Percentiles rank a stretch among this genome's conserved stretches.
phyloP scores from a whole-genome alignment of 2,888 invertebrate genomes.

The Papilio gigon region DNA sequence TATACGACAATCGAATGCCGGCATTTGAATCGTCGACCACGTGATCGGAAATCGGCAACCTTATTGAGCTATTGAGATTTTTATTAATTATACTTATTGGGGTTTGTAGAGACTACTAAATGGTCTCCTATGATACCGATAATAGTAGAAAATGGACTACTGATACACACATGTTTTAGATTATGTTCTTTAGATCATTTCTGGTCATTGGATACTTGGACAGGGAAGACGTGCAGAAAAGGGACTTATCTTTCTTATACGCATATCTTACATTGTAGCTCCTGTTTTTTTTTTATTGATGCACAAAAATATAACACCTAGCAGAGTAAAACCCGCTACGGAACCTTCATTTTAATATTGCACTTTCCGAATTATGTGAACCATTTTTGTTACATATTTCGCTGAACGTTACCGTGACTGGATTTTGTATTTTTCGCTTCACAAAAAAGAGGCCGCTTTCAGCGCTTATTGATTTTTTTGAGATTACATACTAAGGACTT shows the following conservation, averaged over 20 bases:
- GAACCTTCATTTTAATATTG: constrained; percentile 26
- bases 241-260: neutral
- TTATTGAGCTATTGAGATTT: no score
- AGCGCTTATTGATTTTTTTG: constrained; percentile 36
- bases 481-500: constrained; percentile 35
- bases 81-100: no score
- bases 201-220: neutral
- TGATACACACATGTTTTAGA: no score
- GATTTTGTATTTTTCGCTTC: constrained; percentile 25
- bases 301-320: neutral
- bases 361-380: neutral
- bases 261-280: no score
- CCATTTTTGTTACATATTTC: constrained; percentile 28
- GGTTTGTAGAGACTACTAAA: no score
- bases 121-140: no score
- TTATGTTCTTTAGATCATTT: no score
- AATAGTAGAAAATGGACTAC: no score
- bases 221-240: neutral
- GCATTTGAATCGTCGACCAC: no score
- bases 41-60: no score
- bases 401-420: constrained; percentile 31
- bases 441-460: constrained; percentile 26
- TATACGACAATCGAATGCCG: no score
- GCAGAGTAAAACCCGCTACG: neutral
- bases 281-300: neutral